Evolutionary conservation across 2,113 vertebrate genomes (phyloP).

Genomic region (Naja naja): DNA sequence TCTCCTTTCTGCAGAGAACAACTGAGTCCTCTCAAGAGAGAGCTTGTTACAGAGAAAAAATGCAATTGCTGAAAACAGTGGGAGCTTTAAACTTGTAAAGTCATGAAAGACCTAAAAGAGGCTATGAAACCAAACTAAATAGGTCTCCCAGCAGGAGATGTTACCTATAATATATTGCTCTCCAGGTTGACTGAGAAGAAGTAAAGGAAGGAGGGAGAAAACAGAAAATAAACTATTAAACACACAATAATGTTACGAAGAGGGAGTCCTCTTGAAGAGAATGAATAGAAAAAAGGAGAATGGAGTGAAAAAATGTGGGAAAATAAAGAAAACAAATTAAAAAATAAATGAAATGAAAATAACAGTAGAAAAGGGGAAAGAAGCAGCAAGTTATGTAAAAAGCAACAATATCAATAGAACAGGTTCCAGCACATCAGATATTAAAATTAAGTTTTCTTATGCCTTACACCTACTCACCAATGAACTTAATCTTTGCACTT

Average conservation of each 20-base stretch:
- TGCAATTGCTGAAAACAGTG: background rate
- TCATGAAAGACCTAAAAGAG: background rate
- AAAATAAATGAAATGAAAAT: background rate
- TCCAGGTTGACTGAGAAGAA: background rate
- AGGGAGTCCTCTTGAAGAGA: background rate
- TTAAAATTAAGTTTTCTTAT: background rate
- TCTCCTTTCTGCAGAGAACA: background rate
- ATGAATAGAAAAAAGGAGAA: background rate
- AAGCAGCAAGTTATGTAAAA: background rate
- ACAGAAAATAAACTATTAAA: background rate
- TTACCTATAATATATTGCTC: background rate
- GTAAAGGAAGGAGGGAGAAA: background rate
- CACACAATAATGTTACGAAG: background rate
- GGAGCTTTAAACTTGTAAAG: background rate
- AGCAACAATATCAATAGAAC: background rate
- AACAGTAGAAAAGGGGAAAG: background rate
- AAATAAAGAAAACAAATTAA: background rate
- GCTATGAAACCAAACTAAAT: background rate
- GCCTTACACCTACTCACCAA: background rate
- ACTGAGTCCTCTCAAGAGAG: background rate
- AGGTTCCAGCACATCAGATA: background rate
- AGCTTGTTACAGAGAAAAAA: background rate
- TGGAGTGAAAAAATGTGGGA: background rate
- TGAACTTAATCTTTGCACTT: background rate
- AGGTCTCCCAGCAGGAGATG: background rate